Percentiles rank a stretch among this genome's conserved stretches.
Evolutionary conservation across 2,113 vertebrate species (phyloP).

Genomic region (Sprattus sprattus): DNA sequence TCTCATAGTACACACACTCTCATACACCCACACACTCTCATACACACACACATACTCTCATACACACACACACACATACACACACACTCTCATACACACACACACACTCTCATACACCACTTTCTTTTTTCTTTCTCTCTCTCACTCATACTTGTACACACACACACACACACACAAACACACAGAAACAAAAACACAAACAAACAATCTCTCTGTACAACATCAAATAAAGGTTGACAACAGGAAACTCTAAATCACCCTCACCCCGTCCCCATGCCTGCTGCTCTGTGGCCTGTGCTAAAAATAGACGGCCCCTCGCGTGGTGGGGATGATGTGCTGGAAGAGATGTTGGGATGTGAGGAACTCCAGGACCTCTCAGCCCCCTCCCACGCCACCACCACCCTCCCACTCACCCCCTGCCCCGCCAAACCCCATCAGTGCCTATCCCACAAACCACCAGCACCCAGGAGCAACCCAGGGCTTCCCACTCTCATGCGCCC

Average conservation of each 20-base stretch:
- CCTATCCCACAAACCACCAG: no score
- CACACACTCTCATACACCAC: neutral
- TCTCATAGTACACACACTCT: neutral
- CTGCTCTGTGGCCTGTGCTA: conserved; percentile 26
- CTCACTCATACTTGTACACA: neutral
- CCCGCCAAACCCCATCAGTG: no score
- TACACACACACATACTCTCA: conserved; percentile 6
- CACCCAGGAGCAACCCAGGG: no score
- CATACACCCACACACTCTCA: neutral
- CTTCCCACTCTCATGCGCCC: no score
- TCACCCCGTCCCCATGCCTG: neutral
- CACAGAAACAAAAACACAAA: neutral
- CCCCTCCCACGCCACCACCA: no score
- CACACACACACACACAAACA: conserved; percentile 5
- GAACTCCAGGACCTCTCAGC: neutral
- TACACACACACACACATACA: neutral
- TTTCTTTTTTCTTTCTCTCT: conserved; percentile 14
- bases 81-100: neutral
- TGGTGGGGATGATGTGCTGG: conserved; percentile 8
- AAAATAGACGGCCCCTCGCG: conserved; percentile 32
- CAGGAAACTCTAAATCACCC: conserved; percentile 52
- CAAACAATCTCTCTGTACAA: conserved; percentile 10
- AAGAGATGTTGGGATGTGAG: neutral
- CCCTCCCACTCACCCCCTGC: no score
- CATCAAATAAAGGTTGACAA: conserved; percentile 37